Conservation (phyloP, 2,113 vertebrate species). For the Myocastor coypus region DNA sequence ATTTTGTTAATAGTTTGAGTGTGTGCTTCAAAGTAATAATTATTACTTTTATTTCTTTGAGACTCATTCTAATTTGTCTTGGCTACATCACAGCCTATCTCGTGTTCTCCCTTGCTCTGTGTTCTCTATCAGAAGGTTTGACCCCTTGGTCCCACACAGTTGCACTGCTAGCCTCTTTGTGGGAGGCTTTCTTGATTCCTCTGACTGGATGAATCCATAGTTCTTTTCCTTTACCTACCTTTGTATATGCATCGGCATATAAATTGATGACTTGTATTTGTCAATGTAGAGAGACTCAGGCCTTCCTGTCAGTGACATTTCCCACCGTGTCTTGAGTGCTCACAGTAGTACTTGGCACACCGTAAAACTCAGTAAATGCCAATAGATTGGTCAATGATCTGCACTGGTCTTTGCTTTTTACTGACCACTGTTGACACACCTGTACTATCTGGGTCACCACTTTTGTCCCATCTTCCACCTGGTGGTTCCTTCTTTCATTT, state of each 20-base stretch:
- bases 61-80: conserved; percentile 76
- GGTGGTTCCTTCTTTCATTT: background rate
- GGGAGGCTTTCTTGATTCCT: background rate
- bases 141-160: background rate
- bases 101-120: background rate
- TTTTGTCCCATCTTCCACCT: background rate
- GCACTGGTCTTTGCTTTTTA: background rate
- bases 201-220: too few relatives aligned
- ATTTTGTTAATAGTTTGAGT: conserved; percentile 71
- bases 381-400: background rate
- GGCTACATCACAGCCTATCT: conserved; percentile 12
- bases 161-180: background rate
- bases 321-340: background rate
- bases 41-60: conserved; percentile 71
- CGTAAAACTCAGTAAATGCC: background rate
- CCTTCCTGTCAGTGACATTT: background rate
- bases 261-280: background rate
- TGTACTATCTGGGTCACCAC: background rate
- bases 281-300: background rate
- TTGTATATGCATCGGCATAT: background rate
- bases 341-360: background rate
- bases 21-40: conserved; percentile 67
- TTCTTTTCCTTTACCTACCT: background rate
- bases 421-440: background rate
- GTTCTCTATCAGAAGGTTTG: background rate